Evolutionary conservation across 2,113 vertebrate genomes (phyloP).

Genomic region (Microcebus ravelobensis): DNA sequence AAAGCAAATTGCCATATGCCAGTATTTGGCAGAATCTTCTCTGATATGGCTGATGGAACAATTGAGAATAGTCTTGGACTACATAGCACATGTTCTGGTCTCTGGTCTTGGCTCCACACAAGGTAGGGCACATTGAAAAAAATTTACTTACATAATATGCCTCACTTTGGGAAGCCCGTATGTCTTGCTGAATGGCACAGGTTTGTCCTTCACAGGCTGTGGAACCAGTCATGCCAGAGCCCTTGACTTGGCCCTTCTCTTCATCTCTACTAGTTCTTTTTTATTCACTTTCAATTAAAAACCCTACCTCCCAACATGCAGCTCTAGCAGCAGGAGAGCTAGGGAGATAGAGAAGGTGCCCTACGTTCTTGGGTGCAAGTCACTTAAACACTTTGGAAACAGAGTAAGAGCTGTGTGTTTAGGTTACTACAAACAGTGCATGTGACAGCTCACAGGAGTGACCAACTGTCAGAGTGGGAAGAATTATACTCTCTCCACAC

Average conservation of each 20-base stretch:
- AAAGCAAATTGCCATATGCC: neutral
- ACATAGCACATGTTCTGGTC: neutral
- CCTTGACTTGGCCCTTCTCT: neutral
- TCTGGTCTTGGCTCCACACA: neutral
- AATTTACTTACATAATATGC: neutral
- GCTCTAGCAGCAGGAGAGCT: neutral
- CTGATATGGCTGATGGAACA: neutral
- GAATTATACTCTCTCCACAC: neutral
- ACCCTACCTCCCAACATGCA: neutral
- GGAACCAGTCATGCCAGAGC: neutral
- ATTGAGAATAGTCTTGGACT: neutral
- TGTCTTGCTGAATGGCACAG: neutral
- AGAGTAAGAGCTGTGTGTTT: neutral
- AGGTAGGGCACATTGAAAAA: neutral
- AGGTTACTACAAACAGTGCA: rapidly evolving
- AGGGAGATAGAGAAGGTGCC: neutral
- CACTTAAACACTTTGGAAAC: neutral
- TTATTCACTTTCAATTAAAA: neutral
- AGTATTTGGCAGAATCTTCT: neutral
- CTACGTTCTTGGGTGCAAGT: rapidly evolving
- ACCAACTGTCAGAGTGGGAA: neutral
- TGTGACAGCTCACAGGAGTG: neutral
- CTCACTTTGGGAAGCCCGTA: neutral
- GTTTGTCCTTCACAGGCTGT: neutral
- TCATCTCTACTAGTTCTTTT: neutral